Conservation (phyloP, 2,888 invertebrate species). For the Hypomecis atomaria region DNA sequence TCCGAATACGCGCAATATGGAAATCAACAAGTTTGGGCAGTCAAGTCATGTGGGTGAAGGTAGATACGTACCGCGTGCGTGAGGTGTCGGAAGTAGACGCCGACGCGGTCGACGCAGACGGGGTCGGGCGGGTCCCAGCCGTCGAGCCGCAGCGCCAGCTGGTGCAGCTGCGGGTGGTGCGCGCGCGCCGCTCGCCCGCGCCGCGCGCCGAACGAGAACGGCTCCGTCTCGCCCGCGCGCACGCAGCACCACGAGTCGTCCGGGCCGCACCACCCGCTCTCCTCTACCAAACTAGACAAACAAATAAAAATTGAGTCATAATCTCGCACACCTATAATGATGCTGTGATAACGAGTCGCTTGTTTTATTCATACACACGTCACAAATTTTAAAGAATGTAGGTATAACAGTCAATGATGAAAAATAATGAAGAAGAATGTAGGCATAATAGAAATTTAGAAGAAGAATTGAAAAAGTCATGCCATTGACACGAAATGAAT, state of each 20-base stretch:
- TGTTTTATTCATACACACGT: too few relatives aligned
- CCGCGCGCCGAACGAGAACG: conserved; percentile 94
- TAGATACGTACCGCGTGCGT: conserved; percentile 58
- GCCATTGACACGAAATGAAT: too few relatives aligned
- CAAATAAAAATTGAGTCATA: neutral
- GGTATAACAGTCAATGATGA: too few relatives aligned
- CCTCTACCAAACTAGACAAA: conserved; percentile 56
- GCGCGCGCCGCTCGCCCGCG: conserved; percentile 66
- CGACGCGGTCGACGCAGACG: conserved; percentile 97
- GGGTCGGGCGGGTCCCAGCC: conserved; percentile 95
- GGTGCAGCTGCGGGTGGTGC: conserved; percentile 89
- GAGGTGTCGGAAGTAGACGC: conserved; percentile 92
- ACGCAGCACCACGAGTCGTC: conserved; percentile 87
- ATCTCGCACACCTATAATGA: neutral
- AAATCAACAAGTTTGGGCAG: too few relatives aligned
- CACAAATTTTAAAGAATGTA: too few relatives aligned
- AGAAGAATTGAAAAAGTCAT: too few relatives aligned
- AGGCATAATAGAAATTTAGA: too few relatives aligned
- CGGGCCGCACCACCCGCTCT: conserved; percentile 60
- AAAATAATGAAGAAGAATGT: too few relatives aligned
- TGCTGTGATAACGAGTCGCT: too few relatives aligned
- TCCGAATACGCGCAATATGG: too few relatives aligned
- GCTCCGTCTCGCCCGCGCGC: conserved; percentile 89
- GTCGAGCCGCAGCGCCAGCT: conserved; percentile 94
- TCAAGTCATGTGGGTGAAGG: neutral